Base-by-base conservation (phyloP, 2,888 invertebrate species). In the Acronicta alni region DNA sequence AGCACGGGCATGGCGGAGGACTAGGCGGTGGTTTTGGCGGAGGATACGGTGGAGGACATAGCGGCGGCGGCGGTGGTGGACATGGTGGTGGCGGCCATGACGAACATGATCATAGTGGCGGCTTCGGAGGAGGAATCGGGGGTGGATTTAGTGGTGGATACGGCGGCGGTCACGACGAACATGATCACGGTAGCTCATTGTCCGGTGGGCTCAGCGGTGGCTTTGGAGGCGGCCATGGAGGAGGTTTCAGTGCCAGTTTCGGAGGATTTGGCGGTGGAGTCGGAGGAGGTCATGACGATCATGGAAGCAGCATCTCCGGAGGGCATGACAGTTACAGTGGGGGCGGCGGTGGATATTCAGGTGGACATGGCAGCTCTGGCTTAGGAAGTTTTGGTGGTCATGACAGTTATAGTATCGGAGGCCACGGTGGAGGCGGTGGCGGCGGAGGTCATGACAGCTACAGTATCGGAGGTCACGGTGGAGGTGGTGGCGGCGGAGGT, bases 61-160 rank as follows among this genome's bases (percentile, higher is more conserved):
- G n/a, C 10, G 46, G 78, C 18, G 72, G 77, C 1, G 68, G 71
- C 14, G 72, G 77, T 10, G 83, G 81, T 12, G 77, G 77, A 41
- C 67, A 75, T 8, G 82, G 43, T 5, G 78, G 43, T 4, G 78
- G 75, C 20, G 82, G 81, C 23, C 76, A 80, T n/a, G 80, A 74
- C 55, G 79, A 79, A n/a, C 70, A 72, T 45, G 82, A 77, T 7
- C 72, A 76, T 23, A 82, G 81, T 45, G 78, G 80, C 18, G 79
- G 80, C 35, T 72, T 65, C n/a, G 76, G 72, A 48, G 79, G 67
- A 1, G 68, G 66, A 17, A 32, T 60, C 3, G 73, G 70, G 16
- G 78, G 77, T 4, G 87, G 84, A 44, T 64, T 72, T 39, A 80
- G 83, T 16, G 87, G 83, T 16, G 77, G 81, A 23, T 67, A 69